These are phyloP conservation scores for Piezodorus guildinii DNA, from an alignment of 1,140 invertebrate species.

Conservation along the genomic window DNA sequence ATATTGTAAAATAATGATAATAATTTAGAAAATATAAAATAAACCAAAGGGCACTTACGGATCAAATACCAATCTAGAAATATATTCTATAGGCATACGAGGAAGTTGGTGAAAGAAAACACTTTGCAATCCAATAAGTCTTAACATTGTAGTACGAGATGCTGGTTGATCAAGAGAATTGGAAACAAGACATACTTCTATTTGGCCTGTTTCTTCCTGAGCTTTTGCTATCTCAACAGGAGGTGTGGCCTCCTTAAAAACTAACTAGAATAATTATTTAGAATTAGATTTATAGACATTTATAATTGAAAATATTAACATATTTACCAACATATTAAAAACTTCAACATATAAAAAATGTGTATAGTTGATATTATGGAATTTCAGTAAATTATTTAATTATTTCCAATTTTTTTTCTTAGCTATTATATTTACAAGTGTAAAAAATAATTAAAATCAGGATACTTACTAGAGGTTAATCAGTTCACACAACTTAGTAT, in stretches of 20 bases:
- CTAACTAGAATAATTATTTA: conserved; percentile 34
- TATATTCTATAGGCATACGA: conserved; percentile 96
- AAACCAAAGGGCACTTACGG: conserved; percentile 47
- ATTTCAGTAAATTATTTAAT: too few species aligned
- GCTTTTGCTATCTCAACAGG: conserved; percentile 82
- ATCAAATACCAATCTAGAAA: conserved; percentile 93
- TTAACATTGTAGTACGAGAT: conserved; percentile 79
- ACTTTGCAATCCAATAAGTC: conserved; percentile 88
- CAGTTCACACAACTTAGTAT: too few species aligned
- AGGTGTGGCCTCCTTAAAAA: conserved; percentile 73
- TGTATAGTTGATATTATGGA: too few species aligned
- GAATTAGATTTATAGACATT: too few species aligned
- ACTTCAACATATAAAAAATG: too few species aligned
- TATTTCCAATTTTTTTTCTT: too few species aligned
- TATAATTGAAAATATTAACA: too few species aligned
- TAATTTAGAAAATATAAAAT: neutral
- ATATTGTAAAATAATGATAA: too few species aligned
- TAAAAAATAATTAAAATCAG: too few species aligned
- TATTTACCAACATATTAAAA: too few species aligned
- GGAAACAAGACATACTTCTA: conserved; percentile 87
- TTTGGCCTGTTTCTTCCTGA: conserved; percentile 78
- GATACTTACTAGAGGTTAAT: too few species aligned
- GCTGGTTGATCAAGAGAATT: conserved; percentile 82
- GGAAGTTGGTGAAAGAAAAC: conserved; percentile 93
- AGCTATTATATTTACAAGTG: too few species aligned